These are phyloP conservation scores for Drosophila melanosoma DNA, from an alignment of 2,888 invertebrate species.

Conservation along the genomic window DNA sequence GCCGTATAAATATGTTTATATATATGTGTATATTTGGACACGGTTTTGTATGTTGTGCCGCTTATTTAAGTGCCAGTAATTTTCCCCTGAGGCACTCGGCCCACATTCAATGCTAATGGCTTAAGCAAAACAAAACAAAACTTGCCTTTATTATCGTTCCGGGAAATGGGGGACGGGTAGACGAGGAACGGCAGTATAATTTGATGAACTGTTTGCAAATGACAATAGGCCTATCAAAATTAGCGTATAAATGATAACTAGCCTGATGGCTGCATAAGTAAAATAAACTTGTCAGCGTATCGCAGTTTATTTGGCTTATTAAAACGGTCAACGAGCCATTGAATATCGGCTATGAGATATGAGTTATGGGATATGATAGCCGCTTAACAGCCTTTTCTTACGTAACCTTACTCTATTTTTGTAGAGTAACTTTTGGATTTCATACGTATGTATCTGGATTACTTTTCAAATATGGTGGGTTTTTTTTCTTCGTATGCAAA, in stretches of 20 bases:
- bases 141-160: slow-evolving; percentile 2
- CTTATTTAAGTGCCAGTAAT: slow-evolving; percentile 23
- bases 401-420: neutral
- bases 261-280: slow-evolving; percentile 50
- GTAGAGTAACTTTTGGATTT: neutral
- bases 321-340: neutral
- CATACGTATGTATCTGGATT: neutral
- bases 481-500: neutral
- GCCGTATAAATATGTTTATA: neutral
- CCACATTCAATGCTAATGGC: slow-evolving; percentile 54
- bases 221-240: slow-evolving; percentile 44
- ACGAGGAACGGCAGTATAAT: slow-evolving; percentile 4
- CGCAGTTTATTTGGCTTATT: slow-evolving; percentile 54
- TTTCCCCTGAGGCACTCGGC: slow-evolving; percentile 24
- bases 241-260: slow-evolving; percentile 48
- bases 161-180: neutral
- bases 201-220: slow-evolving; percentile 23
- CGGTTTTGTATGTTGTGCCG: neutral
- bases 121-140: slow-evolving; percentile 24
- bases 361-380: neutral
- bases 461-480: neutral
- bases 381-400: neutral
- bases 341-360: neutral
- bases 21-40: neutral
- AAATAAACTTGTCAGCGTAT: slow-evolving; percentile 25